A percentile compares a stretch with the other conserved stretches of the same genome.
These are phyloP conservation scores for Drosophila quasianomalipes DNA, from an alignment of 2,888 invertebrate genomes.

Conservation along the genomic window DNA sequence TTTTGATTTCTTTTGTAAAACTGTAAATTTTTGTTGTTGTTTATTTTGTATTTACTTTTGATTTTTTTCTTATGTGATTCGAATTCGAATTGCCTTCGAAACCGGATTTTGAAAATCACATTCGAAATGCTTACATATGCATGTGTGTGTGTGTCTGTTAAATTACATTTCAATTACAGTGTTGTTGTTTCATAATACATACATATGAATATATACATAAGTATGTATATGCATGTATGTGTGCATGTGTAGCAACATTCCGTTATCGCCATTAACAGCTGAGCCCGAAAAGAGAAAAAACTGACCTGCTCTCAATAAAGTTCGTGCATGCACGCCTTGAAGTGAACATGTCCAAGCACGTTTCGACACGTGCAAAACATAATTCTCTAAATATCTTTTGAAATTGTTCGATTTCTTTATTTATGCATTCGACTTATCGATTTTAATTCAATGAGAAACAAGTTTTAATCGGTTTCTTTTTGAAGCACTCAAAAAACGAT, in stretches of 20 bases:
- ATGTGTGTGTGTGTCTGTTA: background rate
- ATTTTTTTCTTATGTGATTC: conserved; percentile 41
- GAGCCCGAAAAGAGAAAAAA: background rate
- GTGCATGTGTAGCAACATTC: background rate
- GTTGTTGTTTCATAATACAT: background rate
- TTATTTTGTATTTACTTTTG: conserved; percentile 37
- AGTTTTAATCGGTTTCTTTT: background rate
- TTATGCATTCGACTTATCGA: background rate
- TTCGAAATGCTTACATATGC: background rate
- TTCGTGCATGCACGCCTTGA: conserved; percentile 3
- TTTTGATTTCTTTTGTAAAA: conserved; percentile 53
- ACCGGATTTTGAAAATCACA: conserved; percentile 68
- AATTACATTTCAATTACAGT: conserved; percentile 1
- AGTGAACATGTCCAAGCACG: background rate
- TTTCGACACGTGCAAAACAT: background rate
- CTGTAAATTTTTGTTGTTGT: conserved; percentile 37
- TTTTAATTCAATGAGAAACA: background rate
- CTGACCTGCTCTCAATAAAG: background rate
- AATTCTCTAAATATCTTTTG: background rate
- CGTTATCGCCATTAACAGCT: conserved; percentile 1
- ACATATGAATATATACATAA: background rate
- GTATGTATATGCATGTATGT: background rate
- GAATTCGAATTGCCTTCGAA: conserved; percentile 68
- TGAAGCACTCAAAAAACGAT: too few relatives aligned
- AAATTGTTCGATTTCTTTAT: background rate